Evolutionary conservation across 2,888 invertebrate genomes (phyloP).

Genomic region (Polydesmus complanatus): DNA sequence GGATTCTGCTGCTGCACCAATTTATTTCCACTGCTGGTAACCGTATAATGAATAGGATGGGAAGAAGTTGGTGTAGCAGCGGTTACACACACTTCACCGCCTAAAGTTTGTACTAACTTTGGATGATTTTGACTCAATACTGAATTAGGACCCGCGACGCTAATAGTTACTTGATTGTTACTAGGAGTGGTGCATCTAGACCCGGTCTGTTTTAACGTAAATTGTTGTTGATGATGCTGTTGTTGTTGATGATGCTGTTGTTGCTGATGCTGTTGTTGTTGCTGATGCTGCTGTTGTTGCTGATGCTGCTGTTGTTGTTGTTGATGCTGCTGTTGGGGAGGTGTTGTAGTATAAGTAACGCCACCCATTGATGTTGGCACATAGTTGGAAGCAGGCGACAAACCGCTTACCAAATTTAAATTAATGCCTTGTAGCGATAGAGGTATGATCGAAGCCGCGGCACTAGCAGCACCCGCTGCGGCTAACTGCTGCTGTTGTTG

Average conservation of each 20-base stretch:
- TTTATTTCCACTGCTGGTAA: constrained; percentile 1
- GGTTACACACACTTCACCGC: constrained; percentile 1
- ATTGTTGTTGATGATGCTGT: not conserved
- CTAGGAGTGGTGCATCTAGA: not conserved
- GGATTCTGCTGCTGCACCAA: constrained; percentile 8
- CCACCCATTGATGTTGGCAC: not conserved
- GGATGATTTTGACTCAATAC: constrained; percentile 16
- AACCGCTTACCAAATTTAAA: constrained; percentile 5
- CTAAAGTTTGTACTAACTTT: constrained; percentile 10
- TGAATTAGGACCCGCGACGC: constrained; percentile 7
- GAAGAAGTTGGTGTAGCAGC: not conserved
- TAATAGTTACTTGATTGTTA: not conserved
- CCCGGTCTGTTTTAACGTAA: not conserved
- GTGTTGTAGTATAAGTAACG: not conserved
- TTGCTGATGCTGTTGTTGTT: no score
- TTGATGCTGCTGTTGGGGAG: not conserved
- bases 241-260: not conserved
- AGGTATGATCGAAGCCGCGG: constrained; percentile 19
- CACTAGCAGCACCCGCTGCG: constrained; percentile 13
- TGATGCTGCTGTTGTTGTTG: constrained; percentile 3
- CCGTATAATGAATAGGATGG: not conserved
- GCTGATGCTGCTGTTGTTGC: constrained; percentile 1
- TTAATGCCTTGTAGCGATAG: constrained; percentile 22
- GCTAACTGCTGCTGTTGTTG: constrained; percentile 6
- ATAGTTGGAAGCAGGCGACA: not conserved